A percentile compares a stretch with the other conserved stretches of the same genome.
These are phyloP conservation scores for Psophia crepitans DNA, from an alignment of 2,113 vertebrate species.

Conservation along the genomic window DNA sequence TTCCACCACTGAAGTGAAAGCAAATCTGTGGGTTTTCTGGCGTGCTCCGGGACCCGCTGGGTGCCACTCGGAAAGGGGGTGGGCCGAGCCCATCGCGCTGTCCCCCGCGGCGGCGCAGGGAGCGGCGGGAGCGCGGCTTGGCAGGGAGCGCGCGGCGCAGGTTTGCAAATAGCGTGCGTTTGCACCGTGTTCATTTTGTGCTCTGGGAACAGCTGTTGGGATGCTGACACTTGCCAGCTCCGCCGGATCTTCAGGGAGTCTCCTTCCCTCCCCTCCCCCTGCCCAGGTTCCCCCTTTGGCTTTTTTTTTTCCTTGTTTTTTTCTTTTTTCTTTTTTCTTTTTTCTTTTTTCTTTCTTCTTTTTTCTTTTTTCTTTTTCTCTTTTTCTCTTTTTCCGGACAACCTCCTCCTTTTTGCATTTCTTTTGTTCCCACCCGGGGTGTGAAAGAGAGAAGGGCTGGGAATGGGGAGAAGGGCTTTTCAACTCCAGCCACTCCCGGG, in stretches of 20 bases:
- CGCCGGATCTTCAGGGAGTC: rapidly evolving
- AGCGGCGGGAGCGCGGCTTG: background rate
- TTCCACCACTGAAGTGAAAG: background rate
- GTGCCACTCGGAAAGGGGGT: background rate
- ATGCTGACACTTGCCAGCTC: background rate
- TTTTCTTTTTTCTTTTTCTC: no score
- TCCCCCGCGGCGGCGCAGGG: rapidly evolving
- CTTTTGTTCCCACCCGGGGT: background rate
- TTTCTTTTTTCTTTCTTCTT: background rate
- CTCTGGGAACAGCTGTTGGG: background rate
- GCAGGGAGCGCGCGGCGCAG: rapidly evolving
- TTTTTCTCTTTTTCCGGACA: background rate
- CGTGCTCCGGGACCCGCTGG: background rate
- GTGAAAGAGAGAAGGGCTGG: background rate
- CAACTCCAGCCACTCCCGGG: rapidly evolving
- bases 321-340: no score
- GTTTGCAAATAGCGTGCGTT: background rate
- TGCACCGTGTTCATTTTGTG: background rate
- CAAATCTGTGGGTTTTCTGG: background rate
- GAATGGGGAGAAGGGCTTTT: background rate
- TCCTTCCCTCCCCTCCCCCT: background rate
- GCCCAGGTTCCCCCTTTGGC: background rate
- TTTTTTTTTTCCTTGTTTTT: no score
- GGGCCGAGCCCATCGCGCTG: rapidly evolving
- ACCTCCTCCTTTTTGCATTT: background rate